These are phyloP conservation scores for Drosophila buzzatii DNA, from an alignment of 2,888 invertebrate genomes.

Conservation along the genomic window DNA sequence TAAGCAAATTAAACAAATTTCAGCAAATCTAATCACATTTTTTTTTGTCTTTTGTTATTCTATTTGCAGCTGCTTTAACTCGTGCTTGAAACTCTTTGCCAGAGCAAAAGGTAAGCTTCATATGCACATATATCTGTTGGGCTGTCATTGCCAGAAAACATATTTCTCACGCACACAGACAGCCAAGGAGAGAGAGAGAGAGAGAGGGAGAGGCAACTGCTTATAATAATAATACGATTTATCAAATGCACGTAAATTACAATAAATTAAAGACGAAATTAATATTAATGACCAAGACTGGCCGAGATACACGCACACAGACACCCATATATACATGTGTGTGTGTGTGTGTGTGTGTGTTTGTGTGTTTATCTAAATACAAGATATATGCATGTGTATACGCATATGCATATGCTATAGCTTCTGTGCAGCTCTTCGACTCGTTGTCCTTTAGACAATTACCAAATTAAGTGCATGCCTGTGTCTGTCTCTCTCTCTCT, in stretches of 20 bases:
- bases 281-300: conserved; percentile 76
- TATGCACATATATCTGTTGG: conserved; percentile 6
- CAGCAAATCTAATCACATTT: conserved; percentile 15
- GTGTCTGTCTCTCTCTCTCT: conserved; percentile 9
- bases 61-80: conserved; percentile 30
- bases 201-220: conserved; percentile 52
- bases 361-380: background rate
- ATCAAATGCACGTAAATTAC: conserved; percentile 81
- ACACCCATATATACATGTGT: background rate
- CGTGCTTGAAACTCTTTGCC: background rate
- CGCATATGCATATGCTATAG: conserved; percentile 7
- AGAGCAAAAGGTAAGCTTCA: conserved; percentile 31
- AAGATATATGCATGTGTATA: background rate
- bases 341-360: background rate
- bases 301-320: conserved; percentile 43
- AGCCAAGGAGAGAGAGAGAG: background rate
- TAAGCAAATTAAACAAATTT: background rate
- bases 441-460: conserved; percentile 61
- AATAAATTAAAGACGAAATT: conserved; percentile 79
- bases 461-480: conserved; percentile 75
- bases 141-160: conserved; percentile 39
- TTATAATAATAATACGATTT: conserved; percentile 79
- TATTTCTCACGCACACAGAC: conserved; percentile 11
- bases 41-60: background rate
- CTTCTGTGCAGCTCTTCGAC: conserved; percentile 3